Conservation (phyloP, 2,888 invertebrate species). For the Pseudeuparius sepicola region DNA sequence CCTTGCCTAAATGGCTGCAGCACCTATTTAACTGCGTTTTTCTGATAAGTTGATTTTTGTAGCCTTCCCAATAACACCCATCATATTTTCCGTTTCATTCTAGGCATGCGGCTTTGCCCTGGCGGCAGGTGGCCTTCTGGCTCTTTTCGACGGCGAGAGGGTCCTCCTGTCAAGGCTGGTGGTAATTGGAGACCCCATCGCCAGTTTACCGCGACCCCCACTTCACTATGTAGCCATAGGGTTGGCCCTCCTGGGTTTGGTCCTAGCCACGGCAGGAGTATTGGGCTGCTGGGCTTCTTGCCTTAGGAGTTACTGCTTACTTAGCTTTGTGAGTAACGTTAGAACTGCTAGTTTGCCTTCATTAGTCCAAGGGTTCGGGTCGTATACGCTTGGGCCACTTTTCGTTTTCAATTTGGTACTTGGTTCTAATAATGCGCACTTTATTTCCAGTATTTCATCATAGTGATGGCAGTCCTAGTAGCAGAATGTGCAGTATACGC, state of each 20-base stretch:
- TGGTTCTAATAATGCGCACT: slow-evolving; percentile 9
- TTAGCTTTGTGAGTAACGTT: slow-evolving; percentile 57
- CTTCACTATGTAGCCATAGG: slow-evolving; percentile 68
- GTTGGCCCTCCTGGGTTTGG: slow-evolving; percentile 56
- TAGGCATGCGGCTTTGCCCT: slow-evolving; percentile 64
- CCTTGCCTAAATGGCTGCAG: too few relatives aligned
- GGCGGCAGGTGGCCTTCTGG: slow-evolving; percentile 60
- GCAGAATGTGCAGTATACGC: slow-evolving; percentile 63
- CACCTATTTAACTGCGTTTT: background rate
- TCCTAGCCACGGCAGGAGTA: slow-evolving; percentile 57
- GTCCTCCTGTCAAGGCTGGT: slow-evolving; percentile 63
- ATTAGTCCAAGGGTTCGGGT: too few relatives aligned
- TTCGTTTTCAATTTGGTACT: too few relatives aligned
- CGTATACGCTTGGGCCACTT: too few relatives aligned
- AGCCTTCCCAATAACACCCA: background rate
- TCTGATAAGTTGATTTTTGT: too few relatives aligned
- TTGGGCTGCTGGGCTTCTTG: slow-evolving; percentile 77
- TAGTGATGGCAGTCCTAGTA: slow-evolving; percentile 55
- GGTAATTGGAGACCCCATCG: slow-evolving; percentile 51
- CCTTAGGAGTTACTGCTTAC: slow-evolving; percentile 60
- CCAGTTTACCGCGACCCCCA: slow-evolving; percentile 56
- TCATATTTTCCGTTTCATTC: slow-evolving; percentile 27
- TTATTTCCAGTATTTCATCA: slow-evolving; percentile 55
- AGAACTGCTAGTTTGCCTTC: too few relatives aligned
- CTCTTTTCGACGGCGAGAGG: slow-evolving; percentile 61